Evolutionary conservation across 2,113 vertebrate genomes (phyloP).

Genomic region (Nyctereutes procyonoides): DNA sequence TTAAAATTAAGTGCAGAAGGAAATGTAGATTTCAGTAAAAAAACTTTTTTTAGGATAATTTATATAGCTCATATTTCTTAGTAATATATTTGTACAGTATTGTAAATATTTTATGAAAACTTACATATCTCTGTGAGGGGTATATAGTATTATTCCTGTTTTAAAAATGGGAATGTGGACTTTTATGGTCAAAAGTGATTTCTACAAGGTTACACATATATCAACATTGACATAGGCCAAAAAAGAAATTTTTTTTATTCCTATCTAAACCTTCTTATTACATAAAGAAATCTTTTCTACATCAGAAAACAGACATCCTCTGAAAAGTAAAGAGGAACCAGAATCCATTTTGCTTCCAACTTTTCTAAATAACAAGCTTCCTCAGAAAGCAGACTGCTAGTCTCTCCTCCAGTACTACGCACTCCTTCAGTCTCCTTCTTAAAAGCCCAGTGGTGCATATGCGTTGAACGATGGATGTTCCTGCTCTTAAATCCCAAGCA

Average conservation of each 20-base stretch:
- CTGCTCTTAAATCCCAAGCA: background rate
- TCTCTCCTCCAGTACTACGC: background rate
- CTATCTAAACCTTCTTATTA: slow-evolving; percentile 23
- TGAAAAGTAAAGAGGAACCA: slow-evolving; percentile 30
- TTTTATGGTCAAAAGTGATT: slow-evolving; percentile 37
- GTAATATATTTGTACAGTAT: slow-evolving; percentile 5
- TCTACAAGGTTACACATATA: slow-evolving; percentile 13
- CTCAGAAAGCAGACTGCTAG: background rate
- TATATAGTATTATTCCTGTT: slow-evolving; percentile 9
- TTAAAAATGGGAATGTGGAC: slow-evolving; percentile 42
- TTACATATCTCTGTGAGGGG: background rate
- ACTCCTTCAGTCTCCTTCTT: rapidly evolving
- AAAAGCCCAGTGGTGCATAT: background rate
- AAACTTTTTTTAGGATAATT: slow-evolving; percentile 45
- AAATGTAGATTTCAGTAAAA: slow-evolving; percentile 53
- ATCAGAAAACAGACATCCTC: background rate
- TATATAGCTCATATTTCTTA: slow-evolving; percentile 36
- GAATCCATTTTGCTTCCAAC: background rate
- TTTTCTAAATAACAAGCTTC: background rate
- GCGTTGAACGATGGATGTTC: background rate
- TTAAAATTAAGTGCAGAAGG: slow-evolving; percentile 65
- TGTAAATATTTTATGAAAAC: slow-evolving; percentile 64
- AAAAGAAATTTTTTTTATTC: slow-evolving; percentile 33
- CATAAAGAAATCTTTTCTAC: background rate
- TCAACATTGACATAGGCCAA: background rate